A percentile compares a stretch with the other conserved stretches of the same genome.
Conservation (phyloP, 2,888 invertebrate species). For the Xestia sexstrigata region DNA sequence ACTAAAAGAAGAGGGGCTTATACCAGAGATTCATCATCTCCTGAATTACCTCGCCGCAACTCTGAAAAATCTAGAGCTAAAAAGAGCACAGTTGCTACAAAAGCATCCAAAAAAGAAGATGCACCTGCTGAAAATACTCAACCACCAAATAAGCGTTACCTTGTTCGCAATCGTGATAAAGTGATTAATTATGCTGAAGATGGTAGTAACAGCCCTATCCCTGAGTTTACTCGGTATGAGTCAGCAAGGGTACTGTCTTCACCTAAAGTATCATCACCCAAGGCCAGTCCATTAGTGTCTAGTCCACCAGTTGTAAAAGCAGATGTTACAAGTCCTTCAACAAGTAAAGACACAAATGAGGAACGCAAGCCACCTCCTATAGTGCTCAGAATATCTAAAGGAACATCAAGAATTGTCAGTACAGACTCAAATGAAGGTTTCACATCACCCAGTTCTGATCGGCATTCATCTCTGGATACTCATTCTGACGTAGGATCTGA, state of each 20-base stretch:
- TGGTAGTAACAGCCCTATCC: slow-evolving; percentile 89
- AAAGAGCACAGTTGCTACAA: slow-evolving; percentile 83
- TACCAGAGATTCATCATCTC: slow-evolving; percentile 87
- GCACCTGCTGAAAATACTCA: slow-evolving; percentile 81
- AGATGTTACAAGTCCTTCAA: slow-evolving; percentile 86
- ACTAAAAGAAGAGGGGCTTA: slow-evolving; percentile 82
- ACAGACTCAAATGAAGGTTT: slow-evolving; percentile 92
- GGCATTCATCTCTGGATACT: slow-evolving; percentile 87
- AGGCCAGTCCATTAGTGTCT: slow-evolving; percentile 85
- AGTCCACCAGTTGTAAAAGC: slow-evolving; percentile 83
- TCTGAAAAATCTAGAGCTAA: slow-evolving; percentile 85
- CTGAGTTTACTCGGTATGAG: slow-evolving; percentile 85
- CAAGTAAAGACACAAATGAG: slow-evolving; percentile 87
- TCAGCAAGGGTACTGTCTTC: slow-evolving; percentile 70
- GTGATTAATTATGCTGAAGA: slow-evolving; percentile 92
- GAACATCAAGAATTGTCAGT: slow-evolving; percentile 92
- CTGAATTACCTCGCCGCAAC: slow-evolving; percentile 85
- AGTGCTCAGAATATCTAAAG: slow-evolving; percentile 96
- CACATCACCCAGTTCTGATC: slow-evolving; percentile 89
- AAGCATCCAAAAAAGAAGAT: slow-evolving; percentile 88
- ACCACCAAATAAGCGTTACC: slow-evolving; percentile 88
- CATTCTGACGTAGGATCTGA: slow-evolving; percentile 86
- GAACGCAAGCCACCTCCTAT: slow-evolving; percentile 94
- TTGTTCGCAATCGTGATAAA: slow-evolving; percentile 90
- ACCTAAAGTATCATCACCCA: slow-evolving; percentile 84